Evolutionary conservation across 92 coral and sea anemone genomes (phyloP).

Genomic region (Phenganax marumi): DNA sequence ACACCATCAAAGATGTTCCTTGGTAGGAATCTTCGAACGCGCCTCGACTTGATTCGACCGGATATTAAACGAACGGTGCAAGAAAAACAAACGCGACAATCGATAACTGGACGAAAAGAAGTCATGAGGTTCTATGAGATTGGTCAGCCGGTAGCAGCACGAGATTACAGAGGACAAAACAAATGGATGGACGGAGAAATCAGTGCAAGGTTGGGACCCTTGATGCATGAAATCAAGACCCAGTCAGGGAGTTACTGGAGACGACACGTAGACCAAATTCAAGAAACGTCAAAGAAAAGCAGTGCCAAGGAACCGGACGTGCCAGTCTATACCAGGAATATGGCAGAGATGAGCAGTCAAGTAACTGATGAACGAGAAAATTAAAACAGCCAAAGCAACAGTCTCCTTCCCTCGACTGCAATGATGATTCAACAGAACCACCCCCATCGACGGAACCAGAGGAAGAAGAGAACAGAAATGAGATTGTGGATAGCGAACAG

Average conservation of each 20-base stretch:
- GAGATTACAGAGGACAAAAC: constrained; percentile 17
- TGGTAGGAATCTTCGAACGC: not conserved
- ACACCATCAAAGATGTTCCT: not conserved
- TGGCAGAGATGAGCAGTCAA: not conserved
- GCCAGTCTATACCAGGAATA: not conserved
- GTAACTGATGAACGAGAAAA: not conserved
- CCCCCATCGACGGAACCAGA: not conserved
- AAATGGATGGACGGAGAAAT: not conserved
- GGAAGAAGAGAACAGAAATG: not conserved
- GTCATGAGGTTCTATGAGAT: constrained; percentile 15
- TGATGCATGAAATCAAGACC: constrained; percentile 1
- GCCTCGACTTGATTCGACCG: not conserved
- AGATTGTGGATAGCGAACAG: not conserved
- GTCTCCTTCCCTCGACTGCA: too few species aligned
- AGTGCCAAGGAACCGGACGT: not conserved
- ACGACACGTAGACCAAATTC: not conserved
- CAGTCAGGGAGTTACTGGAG: not conserved
- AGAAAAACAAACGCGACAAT: not conserved
- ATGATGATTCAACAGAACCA: not conserved
- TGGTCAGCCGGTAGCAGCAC: constrained; percentile 28
- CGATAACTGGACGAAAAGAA: not conserved
- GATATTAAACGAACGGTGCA: not conserved
- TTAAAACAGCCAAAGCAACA: not conserved
- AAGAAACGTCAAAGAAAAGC: not conserved
- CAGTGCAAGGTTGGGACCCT: not conserved